Percentiles rank a stretch among this genome's conserved stretches.
Evolutionary conservation across 2,888 invertebrate species (phyloP).

Genomic region (Folsomia manolachei): DNA sequence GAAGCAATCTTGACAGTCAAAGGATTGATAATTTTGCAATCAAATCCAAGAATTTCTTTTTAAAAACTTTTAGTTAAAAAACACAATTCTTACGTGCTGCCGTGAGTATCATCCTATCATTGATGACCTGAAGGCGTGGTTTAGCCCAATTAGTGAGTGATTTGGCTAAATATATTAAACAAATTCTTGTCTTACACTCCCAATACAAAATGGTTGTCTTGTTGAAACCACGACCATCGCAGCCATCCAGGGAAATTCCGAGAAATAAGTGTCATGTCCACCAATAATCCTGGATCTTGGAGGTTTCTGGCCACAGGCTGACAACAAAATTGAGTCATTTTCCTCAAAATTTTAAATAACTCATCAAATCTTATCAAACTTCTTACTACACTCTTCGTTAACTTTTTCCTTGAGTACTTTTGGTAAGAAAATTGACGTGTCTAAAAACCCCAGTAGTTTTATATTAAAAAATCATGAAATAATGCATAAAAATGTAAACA

Average conservation of each 20-base stretch:
- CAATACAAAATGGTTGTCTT: slow-evolving; percentile 14
- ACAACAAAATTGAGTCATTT: too few species aligned
- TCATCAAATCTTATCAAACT: too few species aligned
- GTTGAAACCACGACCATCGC: slow-evolving; percentile 12
- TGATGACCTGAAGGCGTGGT: background rate
- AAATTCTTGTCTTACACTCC: background rate
- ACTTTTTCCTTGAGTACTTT: background rate
- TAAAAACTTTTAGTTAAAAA: too few species aligned
- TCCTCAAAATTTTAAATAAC: too few species aligned
- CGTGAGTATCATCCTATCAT: slow-evolving; percentile 7
- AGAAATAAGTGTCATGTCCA: background rate
- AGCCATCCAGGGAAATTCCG: slow-evolving; percentile 14
- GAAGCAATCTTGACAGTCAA: too few species aligned
- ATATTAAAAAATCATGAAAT: background rate
- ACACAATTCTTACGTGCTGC: too few species aligned
- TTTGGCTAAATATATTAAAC: background rate
- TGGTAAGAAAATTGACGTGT: background rate
- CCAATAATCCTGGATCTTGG: slow-evolving; percentile 1
- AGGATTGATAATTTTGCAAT: too few species aligned
- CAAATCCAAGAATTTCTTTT: too few species aligned
- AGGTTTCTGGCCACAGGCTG: slow-evolving; percentile 15
- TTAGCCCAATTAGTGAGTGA: background rate
- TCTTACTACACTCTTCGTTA: background rate
- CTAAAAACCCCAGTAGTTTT: background rate
- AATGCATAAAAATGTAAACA: background rate